Conservation (phyloP, 92 coral and sea anemone species). For the Palythoa grandiflora region DNA sequence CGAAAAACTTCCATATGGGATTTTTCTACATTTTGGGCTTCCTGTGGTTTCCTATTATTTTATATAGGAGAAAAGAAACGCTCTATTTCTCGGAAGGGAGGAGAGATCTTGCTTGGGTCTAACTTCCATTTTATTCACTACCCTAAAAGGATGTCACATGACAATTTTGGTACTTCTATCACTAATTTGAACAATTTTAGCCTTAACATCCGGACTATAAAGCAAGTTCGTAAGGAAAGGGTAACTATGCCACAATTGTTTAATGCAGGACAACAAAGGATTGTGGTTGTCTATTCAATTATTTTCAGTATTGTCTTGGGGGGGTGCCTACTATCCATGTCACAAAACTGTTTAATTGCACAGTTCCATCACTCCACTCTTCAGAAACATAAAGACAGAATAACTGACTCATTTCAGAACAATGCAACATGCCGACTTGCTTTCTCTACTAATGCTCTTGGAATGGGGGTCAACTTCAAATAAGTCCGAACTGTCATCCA, state of each 20-base stretch:
- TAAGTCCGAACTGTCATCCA: constrained; percentile 22
- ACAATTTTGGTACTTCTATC: no score
- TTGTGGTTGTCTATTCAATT: constrained; percentile 24
- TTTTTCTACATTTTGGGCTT: no score
- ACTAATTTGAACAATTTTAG: no score
- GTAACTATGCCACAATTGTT: constrained; percentile 38
- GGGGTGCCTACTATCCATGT: constrained; percentile 13
- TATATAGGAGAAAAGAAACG: no score
- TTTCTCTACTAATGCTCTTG: constrained; percentile 75
- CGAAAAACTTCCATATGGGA: no score
- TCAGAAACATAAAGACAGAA: constrained; percentile 45
- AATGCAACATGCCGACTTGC: constrained; percentile 66
- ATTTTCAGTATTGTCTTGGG: constrained; percentile 41
- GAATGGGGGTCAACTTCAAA: constrained; percentile 53
- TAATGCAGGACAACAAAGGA: constrained; percentile 48
- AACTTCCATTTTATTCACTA: no score
- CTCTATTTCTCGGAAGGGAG: no score
- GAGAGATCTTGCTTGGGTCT: no score
- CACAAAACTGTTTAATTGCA: constrained; percentile 49
- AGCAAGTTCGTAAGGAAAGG: constrained; percentile 33
- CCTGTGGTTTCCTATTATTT: no score
- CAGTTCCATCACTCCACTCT: neutral
- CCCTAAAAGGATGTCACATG: no score
- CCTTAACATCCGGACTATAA: neutral
- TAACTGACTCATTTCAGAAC: constrained; percentile 8